phyloP scores from a whole-genome alignment of 2,888 invertebrate genomes.

The Chrysomela aeneicollis region DNA sequence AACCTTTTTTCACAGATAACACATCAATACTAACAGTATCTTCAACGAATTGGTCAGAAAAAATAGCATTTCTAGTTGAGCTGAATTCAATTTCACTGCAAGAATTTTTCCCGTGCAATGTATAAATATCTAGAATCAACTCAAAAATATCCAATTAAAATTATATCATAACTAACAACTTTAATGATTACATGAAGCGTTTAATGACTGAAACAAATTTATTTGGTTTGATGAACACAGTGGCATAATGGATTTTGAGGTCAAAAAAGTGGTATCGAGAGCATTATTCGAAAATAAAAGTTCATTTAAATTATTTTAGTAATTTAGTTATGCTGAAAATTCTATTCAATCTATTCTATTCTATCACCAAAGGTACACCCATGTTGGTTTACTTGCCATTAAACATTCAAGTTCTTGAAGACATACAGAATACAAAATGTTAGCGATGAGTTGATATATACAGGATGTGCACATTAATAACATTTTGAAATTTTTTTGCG shows the following conservation, averaged over 20 bases:
- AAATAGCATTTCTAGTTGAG: slow-evolving; percentile 35
- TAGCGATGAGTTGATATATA: too few species aligned
- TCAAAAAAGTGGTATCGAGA: background rate
- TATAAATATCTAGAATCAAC: slow-evolving; percentile 16
- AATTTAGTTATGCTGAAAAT: too few species aligned
- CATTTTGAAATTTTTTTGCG: too few species aligned
- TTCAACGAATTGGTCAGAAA: slow-evolving; percentile 20
- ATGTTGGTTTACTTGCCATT: too few species aligned
- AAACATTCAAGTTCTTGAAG: too few species aligned
- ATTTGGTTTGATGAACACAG: slow-evolving; percentile 7
- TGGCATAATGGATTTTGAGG: slow-evolving; percentile 17
- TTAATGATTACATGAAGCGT: slow-evolving; percentile 42
- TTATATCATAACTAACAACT: slow-evolving; percentile 43
- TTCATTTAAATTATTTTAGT: too few species aligned
- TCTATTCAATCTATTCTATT: too few species aligned
- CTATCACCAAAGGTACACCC: too few species aligned
- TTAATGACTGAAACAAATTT: slow-evolving; percentile 56
- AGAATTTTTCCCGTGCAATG: slow-evolving; percentile 31
- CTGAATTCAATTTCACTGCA: slow-evolving; percentile 40
- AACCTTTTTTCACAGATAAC: slow-evolving; percentile 27
- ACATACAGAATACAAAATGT: too few species aligned
- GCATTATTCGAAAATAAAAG: too few species aligned
- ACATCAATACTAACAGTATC: slow-evolving; percentile 15
- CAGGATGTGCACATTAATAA: too few species aligned
- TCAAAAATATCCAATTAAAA: slow-evolving; percentile 26